These are phyloP conservation scores for Xestia rhomboidea DNA, from an alignment of 2,888 invertebrate species.

Conservation along the genomic window DNA sequence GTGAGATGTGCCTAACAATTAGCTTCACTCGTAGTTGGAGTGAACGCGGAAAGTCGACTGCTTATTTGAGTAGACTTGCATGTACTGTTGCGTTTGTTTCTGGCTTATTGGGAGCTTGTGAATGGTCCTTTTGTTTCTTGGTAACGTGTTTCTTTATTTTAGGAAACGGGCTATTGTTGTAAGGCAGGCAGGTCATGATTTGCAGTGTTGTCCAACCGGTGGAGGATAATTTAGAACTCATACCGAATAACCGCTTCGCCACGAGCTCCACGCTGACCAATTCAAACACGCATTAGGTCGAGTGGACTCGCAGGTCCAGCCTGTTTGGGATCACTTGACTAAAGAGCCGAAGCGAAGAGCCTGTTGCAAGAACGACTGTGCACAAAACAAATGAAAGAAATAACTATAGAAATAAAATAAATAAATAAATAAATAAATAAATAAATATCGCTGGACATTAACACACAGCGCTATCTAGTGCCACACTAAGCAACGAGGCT, in stretches of 20 bases:
- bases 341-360: too few relatives aligned
- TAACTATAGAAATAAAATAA: too few relatives aligned
- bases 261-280: background rate
- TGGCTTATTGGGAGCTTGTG: background rate
- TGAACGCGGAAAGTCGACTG: background rate
- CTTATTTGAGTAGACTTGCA: constrained; percentile 22
- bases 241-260: background rate
- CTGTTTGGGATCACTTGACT: too few relatives aligned
- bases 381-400: background rate
- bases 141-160: background rate
- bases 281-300: too few relatives aligned
- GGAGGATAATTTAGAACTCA: background rate
- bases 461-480: too few relatives aligned
- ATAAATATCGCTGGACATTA: too few relatives aligned
- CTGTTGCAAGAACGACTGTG: background rate
- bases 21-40: constrained; percentile 5
- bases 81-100: background rate
- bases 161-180: background rate
- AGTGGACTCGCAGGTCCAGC: too few relatives aligned
- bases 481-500: too few relatives aligned
- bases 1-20: constrained; percentile 40
- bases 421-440: too few relatives aligned
- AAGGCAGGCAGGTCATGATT: background rate
- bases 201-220: background rate
- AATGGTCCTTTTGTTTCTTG: background rate